A percentile compares a stretch with the other conserved stretches of the same genome.
Evolutionary conservation across 2,797 vertebrate genomes (phyloP).

Genomic region (Esox masquinongy): DNA sequence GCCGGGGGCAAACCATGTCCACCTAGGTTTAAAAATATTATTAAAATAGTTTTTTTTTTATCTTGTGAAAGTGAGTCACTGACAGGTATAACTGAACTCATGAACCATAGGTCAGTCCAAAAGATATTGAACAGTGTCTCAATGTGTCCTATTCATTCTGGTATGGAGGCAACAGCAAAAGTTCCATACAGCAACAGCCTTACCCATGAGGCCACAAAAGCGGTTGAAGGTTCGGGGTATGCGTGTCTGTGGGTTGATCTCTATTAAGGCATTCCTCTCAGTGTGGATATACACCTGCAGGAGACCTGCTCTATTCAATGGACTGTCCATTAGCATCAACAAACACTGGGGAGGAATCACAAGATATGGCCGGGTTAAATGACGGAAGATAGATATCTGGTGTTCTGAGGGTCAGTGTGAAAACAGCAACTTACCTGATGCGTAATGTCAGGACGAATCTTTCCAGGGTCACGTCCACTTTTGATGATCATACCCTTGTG

Average conservation of each 20-base stretch:
- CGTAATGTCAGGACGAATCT: constrained; percentile 89
- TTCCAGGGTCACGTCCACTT: constrained; percentile 86
- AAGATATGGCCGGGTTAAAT: background rate
- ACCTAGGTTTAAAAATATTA: too few relatives aligned
- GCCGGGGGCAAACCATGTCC: too few relatives aligned
- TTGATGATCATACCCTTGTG: constrained; percentile 90
- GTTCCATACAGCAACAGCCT: constrained; percentile 14
- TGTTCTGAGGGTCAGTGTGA: background rate
- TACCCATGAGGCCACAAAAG: constrained; percentile 98
- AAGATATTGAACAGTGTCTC: background rate
- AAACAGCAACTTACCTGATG: constrained; percentile 82
- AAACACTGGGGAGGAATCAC: constrained; percentile 65
- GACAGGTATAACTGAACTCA: too few relatives aligned
- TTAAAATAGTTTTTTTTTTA: background rate
- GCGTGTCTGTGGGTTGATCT: constrained; percentile 96
- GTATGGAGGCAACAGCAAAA: too few relatives aligned
- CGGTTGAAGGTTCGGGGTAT: constrained; percentile 94
- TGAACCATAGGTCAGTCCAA: too few relatives aligned
- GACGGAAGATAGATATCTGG: background rate
- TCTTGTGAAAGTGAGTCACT: too few relatives aligned
- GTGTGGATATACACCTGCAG: constrained; percentile 96
- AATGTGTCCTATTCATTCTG: too few relatives aligned
- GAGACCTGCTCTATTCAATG: constrained; percentile 92
- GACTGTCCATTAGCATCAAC: constrained; percentile 97
- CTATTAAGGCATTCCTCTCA: constrained; percentile 91